Base-by-base conservation (phyloP, 2,113 vertebrate genomes). In the Gallinago paraguaiae region DNA sequence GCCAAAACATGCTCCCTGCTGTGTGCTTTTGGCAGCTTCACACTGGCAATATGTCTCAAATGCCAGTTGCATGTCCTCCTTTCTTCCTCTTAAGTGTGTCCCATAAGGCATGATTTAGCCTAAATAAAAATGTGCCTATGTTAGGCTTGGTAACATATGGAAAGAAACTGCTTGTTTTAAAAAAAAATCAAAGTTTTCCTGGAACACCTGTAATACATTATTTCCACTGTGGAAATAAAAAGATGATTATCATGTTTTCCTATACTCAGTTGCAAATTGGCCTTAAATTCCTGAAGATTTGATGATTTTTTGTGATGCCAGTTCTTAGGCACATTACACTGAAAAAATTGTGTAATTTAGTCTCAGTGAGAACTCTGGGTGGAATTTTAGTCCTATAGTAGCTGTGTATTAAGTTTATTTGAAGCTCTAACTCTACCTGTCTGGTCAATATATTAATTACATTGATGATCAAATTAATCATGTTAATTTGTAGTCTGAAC, bases 1-100 rank as follows among this genome's bases (percentile, higher is more conserved):
- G 92, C 91, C 95, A 88, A 95, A 96, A 96, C 93, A 96, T 93
- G 93, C 86, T 96, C 95, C 96, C 95, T 82, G 83, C 96, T 94
- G 96, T 93, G 95, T 93, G 86, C 63, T 91, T 92, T 96, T 96
- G 96, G 95, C 95, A 96, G 92, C 91, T 87, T 82, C 92, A 81
- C 77, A 25, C 78, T 95, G 82, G 83, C 95, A 95, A 56, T 94
- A 94, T 76, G 81, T 94, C 88, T 96, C 69, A 89, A 82, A 57
- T 96, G 93, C 96, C 95, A 96, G 70, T 94, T 89, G 57, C 33
- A 50, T 93, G 90, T 95, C 95, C 92, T 96, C 35, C 48, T 96
- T 96, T 94, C 82, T 85, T 93, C 56, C 69, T 92, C 28, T 5
- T 84, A 33, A 92, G 93, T 51, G 17, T 78, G 84, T 95, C 91